A percentile compares a stretch with the other conserved stretches of the same genome.
Conservation (phyloP, 2,113 vertebrate genomes). For the Daphoenositta chrysoptera region DNA sequence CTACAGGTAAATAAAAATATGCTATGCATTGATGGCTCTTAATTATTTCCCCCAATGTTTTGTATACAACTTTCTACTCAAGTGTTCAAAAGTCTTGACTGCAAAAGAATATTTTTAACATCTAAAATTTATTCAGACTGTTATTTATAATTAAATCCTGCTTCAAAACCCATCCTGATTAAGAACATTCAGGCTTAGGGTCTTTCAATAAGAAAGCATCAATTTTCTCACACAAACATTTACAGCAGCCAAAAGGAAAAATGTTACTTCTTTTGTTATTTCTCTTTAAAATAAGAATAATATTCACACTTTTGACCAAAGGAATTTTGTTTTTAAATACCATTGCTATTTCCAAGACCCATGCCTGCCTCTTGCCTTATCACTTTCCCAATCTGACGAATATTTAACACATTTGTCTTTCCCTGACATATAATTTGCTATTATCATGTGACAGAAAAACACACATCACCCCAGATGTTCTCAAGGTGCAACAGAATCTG, state of each 20-base stretch:
- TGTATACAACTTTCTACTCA: neutral
- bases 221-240: neutral
- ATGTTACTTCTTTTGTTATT: neutral
- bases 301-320: neutral
- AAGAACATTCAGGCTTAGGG: neutral
- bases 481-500: conserved; percentile 40
- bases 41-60: neutral
- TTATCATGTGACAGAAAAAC: neutral
- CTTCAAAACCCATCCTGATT: neutral
- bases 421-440: conserved; percentile 38
- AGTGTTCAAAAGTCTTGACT: neutral
- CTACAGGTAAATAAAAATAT: neutral
- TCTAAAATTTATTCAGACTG: neutral
- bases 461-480: conserved; percentile 45
- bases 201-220: neutral
- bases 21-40: neutral
- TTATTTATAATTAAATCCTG: neutral
- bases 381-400: neutral
- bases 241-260: neutral
- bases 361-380: neutral
- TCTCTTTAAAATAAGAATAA: neutral
- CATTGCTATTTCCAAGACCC: neutral
- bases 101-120: neutral
- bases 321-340: neutral
- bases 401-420: conserved; percentile 30